Percentiles rank a stretch among this genome's conserved stretches.
These are phyloP conservation scores for Poliocrania exsul DNA, from an alignment of 2,797 vertebrate genomes.

Conservation along the genomic window DNA sequence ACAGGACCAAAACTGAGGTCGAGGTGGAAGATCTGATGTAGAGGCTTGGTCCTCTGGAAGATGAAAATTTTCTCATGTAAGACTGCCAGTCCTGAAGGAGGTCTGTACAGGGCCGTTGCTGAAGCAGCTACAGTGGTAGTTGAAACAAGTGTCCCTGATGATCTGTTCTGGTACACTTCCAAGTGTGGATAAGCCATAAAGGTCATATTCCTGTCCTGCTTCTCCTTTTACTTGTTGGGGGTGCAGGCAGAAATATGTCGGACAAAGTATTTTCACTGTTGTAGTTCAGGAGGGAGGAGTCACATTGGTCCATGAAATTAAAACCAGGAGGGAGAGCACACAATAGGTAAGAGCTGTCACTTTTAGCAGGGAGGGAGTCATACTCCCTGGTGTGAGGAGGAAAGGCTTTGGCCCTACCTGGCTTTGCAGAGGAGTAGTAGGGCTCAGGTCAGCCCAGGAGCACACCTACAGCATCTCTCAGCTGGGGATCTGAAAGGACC, in stretches of 20 bases:
- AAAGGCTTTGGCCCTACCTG: neutral
- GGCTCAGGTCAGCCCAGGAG: neutral
- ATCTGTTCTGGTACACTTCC: neutral
- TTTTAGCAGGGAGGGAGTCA: neutral
- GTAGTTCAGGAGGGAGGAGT: neutral
- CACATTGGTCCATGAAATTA: neutral
- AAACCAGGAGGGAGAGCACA: neutral
- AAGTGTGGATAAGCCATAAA: neutral
- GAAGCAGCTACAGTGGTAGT: neutral
- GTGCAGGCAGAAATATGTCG: neutral
- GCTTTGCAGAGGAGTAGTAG: neutral
- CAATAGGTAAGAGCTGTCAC: neutral
- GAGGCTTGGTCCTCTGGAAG: neutral
- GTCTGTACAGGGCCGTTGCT: neutral
- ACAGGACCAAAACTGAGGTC: neutral
- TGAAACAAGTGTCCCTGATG: neutral
- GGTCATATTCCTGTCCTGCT: neutral
- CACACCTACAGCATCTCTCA: neutral
- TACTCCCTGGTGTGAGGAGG: neutral
- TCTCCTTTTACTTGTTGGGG: neutral
- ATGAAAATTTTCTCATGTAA: neutral
- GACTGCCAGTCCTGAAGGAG: neutral
- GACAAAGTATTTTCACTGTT: neutral
- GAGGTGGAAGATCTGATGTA: neutral
- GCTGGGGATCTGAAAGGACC: neutral